phyloP scores from a whole-genome alignment of 2,113 vertebrate species.

The Oreotrochilus melanogaster region DNA sequence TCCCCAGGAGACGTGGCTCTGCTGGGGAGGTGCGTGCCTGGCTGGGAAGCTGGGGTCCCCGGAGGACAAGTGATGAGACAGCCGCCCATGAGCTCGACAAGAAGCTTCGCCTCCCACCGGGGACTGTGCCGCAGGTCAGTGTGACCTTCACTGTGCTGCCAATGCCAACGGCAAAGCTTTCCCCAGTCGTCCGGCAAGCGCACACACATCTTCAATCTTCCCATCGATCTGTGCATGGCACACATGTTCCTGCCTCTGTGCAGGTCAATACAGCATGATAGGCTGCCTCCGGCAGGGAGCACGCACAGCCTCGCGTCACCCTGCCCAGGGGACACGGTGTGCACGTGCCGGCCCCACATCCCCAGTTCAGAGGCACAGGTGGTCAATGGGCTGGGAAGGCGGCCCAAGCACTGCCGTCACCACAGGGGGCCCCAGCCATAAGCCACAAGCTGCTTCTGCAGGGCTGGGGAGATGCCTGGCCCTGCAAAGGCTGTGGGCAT shows the following conservation, averaged over 20 bases:
- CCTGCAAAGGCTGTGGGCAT: neutral
- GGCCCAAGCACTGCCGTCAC: fast-evolving
- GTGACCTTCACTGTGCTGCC: slow-evolving; percentile 62
- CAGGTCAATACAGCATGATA: slow-evolving; percentile 65
- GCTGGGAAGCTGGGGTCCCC: neutral
- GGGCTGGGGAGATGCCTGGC: neutral
- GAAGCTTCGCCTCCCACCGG: neutral
- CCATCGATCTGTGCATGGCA: slow-evolving; percentile 68
- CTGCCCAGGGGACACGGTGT: neutral
- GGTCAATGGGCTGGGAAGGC: neutral
- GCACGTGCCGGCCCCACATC: neutral
- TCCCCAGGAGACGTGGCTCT: neutral
- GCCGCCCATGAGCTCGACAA: neutral
- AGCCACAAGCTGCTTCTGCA: neutral
- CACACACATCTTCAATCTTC: slow-evolving; percentile 66
- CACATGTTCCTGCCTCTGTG: slow-evolving; percentile 57
- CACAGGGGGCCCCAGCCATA: neutral
- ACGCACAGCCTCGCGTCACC: neutral
- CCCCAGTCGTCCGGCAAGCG: slow-evolving; percentile 37
- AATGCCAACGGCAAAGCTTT: slow-evolving; percentile 62
- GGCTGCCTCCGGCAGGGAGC: slow-evolving; percentile 55
- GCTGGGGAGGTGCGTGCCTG: neutral
- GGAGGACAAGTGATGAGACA: slow-evolving; percentile 30
- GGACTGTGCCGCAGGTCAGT: slow-evolving; percentile 37
- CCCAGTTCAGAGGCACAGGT: fast-evolving